These are phyloP conservation scores for Abscondita cerata DNA, from an alignment of 2,888 invertebrate genomes.

Conservation along the genomic window DNA sequence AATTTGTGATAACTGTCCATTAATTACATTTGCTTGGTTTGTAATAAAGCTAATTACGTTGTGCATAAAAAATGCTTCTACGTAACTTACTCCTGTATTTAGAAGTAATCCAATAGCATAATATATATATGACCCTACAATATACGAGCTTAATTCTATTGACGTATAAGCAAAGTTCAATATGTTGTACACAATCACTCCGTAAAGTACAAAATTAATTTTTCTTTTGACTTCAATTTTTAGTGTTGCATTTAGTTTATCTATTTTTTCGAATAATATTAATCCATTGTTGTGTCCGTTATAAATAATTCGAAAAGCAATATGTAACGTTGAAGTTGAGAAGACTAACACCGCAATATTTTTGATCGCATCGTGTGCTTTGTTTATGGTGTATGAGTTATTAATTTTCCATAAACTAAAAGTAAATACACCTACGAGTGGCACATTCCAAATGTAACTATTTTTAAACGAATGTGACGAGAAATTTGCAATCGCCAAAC, in stretches of 20 bases:
- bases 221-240: background rate
- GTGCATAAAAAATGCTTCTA: background rate
- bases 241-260: background rate
- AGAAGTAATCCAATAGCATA: background rate
- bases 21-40: background rate
- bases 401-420: background rate
- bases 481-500: background rate
- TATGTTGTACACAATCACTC: no score
- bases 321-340: background rate
- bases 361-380: no score
- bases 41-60: background rate
- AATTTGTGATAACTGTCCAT: background rate
- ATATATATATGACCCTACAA: no score
- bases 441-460: background rate
- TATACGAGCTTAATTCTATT: no score
- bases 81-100: background rate
- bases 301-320: background rate
- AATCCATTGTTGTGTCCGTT: background rate
- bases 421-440: background rate
- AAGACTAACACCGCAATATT: background rate
- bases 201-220: no score
- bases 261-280: background rate
- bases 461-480: background rate
- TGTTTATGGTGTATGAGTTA: background rate
- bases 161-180: no score